Evolutionary conservation across 2,888 invertebrate species (phyloP), one percentile per base, ranked within the genome.

Genomic region (Rambutsinella grinnellia): DNA sequence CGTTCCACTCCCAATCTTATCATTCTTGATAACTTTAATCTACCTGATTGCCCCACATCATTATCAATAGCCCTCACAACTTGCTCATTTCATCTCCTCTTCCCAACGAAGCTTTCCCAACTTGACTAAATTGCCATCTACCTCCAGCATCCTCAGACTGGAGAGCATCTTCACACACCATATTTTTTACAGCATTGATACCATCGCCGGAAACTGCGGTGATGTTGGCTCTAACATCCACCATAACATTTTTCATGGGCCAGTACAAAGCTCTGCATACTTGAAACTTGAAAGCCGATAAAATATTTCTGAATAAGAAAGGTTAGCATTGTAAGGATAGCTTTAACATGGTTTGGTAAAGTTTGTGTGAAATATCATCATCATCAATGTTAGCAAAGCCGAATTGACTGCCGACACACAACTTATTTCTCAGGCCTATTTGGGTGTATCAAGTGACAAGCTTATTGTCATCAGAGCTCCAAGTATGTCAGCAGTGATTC

Each of bases 91-190:
- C n/a, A n/a, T n/a, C n/a, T n/a, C n/a, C n/a, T n/a, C n/a, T n/a
- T 36, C 36, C 36, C 36, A 36, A 10, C 61, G 61, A 47, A 24
- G 47, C 5, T 10, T 15, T 3, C 17, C 36, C 6, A n/a, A 27
- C 28, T 17, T 51, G 75, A 75, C 62, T 63, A 75, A 75, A 75
- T 75, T 75, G 75, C 75, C 75, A 75, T 75, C 68, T 75, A 75
- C 57, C 36, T 5, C 36, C 36, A 36, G 36, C 13, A 36, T 8
- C 36, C 36, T 5, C 36, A 36, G 6, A 36, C 36, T 36, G 36
- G 36, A 36, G 6, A 36, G 13, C 36, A 36, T 36, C 36, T 36
- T 36, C 36, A 8, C 36, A 8, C 36, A 36, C 36, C 13, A 13
- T 13, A 5, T 36, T 36, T 5, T 13, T 13, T 36, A 36, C 36